Percentiles rank a stretch among this genome's conserved stretches.
These are phyloP conservation scores for Alaudala cheleensis DNA, from an alignment of 2,113 vertebrate species.

Conservation along the genomic window DNA sequence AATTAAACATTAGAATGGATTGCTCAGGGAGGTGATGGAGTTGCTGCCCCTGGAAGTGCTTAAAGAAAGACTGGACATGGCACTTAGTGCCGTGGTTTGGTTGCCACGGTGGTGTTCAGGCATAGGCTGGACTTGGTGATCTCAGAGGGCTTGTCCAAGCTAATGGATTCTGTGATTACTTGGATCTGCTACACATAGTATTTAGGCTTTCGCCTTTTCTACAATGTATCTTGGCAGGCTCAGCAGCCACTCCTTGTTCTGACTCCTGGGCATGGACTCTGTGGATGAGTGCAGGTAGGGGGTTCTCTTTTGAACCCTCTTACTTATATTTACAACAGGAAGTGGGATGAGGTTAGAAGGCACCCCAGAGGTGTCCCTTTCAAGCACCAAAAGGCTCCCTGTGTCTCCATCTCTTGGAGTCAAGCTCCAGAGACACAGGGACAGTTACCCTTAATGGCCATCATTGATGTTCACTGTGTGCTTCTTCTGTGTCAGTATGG, in stretches of 20 bases:
- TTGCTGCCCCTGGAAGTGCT: background rate
- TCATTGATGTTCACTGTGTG: accelerated
- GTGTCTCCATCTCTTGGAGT: background rate
- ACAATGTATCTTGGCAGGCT: background rate
- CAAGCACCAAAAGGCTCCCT: background rate
- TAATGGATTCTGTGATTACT: background rate
- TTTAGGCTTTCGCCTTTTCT: background rate
- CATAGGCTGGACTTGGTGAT: background rate
- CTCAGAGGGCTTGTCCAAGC: background rate
- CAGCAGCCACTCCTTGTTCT: background rate
- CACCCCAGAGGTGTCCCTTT: accelerated
- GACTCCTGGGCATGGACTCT: background rate
- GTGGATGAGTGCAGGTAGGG: no score
- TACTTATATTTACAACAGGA: background rate
- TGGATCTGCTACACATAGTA: background rate
- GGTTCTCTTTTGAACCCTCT: background rate
- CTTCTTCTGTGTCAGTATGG: background rate
- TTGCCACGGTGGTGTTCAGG: accelerated
- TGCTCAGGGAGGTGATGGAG: background rate
- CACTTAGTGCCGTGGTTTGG: background rate
- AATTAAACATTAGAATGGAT: background rate
- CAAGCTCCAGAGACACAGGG: background rate
- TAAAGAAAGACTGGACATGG: background rate
- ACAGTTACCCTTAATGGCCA: background rate
- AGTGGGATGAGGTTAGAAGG: background rate